phyloP scores from a whole-genome alignment of 1,140 invertebrate genomes.

The Meloidogyne floridensis region DNA sequence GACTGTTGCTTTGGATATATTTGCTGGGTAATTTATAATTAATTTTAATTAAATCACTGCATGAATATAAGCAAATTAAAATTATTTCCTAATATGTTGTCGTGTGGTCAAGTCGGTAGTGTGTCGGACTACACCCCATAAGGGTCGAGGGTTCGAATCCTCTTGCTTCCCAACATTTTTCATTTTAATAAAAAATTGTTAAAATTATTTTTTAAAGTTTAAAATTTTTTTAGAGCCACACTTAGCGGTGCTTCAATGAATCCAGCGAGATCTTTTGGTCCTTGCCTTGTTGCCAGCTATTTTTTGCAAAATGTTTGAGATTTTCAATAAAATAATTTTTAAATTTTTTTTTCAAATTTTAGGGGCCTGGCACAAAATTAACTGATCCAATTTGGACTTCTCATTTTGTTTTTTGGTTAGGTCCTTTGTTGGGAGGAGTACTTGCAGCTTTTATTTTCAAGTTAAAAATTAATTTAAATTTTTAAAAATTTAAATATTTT shows the following conservation, averaged over 20 bases:
- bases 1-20: slow-evolving; percentile 39
- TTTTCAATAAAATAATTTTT: neutral
- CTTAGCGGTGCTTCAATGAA: slow-evolving; percentile 68
- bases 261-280: slow-evolving; percentile 67
- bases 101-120: too few species aligned
- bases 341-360: neutral
- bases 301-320: slow-evolving; percentile 4
- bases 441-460: slow-evolving; percentile 34
- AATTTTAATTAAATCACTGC: too few species aligned
- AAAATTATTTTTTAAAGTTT: neutral
- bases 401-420: slow-evolving; percentile 41
- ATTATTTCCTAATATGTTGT: too few species aligned
- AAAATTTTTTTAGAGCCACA: slow-evolving; percentile 46
- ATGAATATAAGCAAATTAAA: too few species aligned
- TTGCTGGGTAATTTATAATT: slow-evolving; percentile 50
- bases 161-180: neutral
- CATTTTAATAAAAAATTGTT: neutral
- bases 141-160: neutral
- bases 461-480: neutral
- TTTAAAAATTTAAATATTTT: neutral
- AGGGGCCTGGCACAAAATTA: slow-evolving; percentile 8
- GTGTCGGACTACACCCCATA: too few species aligned
- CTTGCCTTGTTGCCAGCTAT: slow-evolving; percentile 59
- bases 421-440: slow-evolving; percentile 29
- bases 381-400: slow-evolving; percentile 33